A percentile compares a stretch with the other conserved stretches of the same genome.
These are phyloP conservation scores for Microcebus lehilahytsara DNA, from an alignment of 2,113 vertebrate species.

Conservation along the genomic window DNA sequence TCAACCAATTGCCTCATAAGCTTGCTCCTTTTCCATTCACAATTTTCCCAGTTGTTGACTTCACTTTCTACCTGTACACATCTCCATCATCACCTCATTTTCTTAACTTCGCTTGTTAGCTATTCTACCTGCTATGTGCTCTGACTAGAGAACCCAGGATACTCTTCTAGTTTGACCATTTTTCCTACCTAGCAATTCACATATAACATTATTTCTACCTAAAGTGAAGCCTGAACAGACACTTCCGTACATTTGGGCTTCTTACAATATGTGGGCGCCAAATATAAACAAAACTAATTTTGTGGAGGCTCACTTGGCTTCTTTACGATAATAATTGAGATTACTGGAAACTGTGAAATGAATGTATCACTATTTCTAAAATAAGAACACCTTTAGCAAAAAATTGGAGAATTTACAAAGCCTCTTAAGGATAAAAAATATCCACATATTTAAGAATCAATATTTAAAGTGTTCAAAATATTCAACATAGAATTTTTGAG, in stretches of 20 bases:
- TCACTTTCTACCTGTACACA: neutral
- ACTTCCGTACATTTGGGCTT: neutral
- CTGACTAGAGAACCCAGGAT: neutral
- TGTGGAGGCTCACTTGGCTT: neutral
- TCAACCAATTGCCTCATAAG: neutral
- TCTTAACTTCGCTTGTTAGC: neutral
- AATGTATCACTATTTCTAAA: neutral
- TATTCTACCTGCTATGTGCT: neutral
- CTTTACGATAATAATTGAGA: neutral
- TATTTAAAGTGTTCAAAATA: neutral
- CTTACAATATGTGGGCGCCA: neutral
- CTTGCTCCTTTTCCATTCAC: neutral
- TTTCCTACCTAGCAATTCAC: neutral
- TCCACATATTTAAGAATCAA: neutral
- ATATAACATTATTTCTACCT: neutral
- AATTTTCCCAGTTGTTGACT: neutral
- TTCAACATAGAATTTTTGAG: neutral
- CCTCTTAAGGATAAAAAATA: neutral
- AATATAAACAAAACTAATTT: neutral
- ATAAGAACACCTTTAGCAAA: neutral
- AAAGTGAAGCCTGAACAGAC: neutral
- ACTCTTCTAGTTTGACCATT: neutral
- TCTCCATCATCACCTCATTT: neutral
- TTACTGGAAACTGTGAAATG: neutral
- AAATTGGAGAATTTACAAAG: neutral